These are phyloP conservation scores for Lasioglossum lativentre DNA, from an alignment of 2,888 invertebrate species.

Conservation along the genomic window DNA sequence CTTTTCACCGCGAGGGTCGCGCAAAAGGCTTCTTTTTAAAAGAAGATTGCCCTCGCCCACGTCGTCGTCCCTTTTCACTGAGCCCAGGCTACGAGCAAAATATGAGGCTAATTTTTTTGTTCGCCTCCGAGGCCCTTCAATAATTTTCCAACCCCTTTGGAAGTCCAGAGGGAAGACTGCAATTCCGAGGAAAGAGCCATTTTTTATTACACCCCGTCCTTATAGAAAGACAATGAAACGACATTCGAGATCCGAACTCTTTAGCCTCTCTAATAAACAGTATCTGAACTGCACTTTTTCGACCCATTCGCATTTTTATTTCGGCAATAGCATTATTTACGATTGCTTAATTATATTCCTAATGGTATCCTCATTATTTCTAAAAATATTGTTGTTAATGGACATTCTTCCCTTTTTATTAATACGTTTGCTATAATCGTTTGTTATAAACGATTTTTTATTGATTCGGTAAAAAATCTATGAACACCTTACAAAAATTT, in stretches of 20 bases:
- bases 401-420: neutral
- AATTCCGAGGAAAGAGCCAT: neutral
- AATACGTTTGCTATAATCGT: neutral
- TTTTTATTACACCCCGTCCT: conserved; percentile 3
- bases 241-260: too few relatives aligned
- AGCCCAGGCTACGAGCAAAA: conserved; percentile 14
- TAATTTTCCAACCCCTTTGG: neutral
- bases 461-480: too few relatives aligned
- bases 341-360: too few relatives aligned
- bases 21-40: conserved; percentile 38
- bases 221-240: neutral
- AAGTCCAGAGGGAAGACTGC: neutral
- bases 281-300: neutral
- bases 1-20: conserved; percentile 38
- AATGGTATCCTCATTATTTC: too few relatives aligned
- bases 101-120: conserved; percentile 39
- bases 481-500: too few relatives aligned
- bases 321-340: neutral
- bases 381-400: neutral
- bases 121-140: neutral
- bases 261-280: neutral
- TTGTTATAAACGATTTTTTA: too few relatives aligned
- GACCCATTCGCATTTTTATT: neutral
- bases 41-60: conserved; percentile 38
- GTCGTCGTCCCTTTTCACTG: conserved; percentile 21